A percentile compares a stretch with the other conserved stretches of the same genome.
Conservation (phyloP, 1,140 invertebrate species). For the Atta colombica region DNA sequence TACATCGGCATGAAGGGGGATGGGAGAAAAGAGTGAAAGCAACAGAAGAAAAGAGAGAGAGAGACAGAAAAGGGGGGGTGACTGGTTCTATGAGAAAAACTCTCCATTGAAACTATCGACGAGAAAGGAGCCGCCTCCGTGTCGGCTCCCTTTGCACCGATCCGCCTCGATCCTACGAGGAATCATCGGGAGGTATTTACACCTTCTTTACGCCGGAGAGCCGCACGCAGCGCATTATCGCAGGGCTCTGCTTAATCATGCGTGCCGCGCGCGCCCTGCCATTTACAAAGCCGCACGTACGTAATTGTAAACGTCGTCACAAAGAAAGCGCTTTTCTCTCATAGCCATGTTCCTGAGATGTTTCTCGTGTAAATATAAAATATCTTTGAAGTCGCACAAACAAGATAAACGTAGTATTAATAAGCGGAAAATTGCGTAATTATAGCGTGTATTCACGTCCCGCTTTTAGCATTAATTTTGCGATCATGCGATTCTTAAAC, state of each 20-base stretch:
- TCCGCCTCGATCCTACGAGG: constrained; percentile 74
- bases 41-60: constrained; percentile 43
- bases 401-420: constrained; percentile 18
- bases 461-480: not conserved
- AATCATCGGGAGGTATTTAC: constrained; percentile 80
- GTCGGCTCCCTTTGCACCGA: constrained; percentile 79
- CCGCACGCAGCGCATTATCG: constrained; percentile 83
- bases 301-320: constrained; percentile 61
- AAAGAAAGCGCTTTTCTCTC: constrained; percentile 53
- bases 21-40: constrained; percentile 36
- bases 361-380: constrained; percentile 40
- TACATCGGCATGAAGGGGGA: constrained; percentile 40
- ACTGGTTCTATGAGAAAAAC: constrained; percentile 81
- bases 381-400: constrained; percentile 11
- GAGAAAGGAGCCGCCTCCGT: constrained; percentile 82
- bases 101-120: constrained; percentile 85
- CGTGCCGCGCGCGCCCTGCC: constrained; percentile 51
- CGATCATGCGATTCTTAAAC: not conserved
- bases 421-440: constrained; percentile 18
- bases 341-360: not conserved
- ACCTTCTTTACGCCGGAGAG: constrained; percentile 79
- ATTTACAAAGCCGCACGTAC: constrained; percentile 61
- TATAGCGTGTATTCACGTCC: constrained; percentile 9
- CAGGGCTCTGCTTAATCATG: constrained; percentile 67
- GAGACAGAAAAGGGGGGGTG: not conserved